phyloP scores from a whole-genome alignment of 2,113 vertebrate genomes.

The Oncorhynchus mykiss region DNA sequence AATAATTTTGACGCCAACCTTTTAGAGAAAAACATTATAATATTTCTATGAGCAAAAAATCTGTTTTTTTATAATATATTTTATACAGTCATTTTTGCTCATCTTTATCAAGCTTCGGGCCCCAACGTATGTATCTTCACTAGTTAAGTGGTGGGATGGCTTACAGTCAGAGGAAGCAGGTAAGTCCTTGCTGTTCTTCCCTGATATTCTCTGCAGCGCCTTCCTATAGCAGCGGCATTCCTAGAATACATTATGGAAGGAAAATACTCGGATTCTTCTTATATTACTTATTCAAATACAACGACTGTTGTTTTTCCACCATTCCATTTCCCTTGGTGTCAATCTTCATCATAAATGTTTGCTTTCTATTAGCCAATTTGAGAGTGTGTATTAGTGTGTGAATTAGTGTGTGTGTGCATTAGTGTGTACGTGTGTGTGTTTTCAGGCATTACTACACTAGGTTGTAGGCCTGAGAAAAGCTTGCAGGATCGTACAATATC shows the following conservation, averaged over 20 bases:
- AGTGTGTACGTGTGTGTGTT: constrained; percentile 9
- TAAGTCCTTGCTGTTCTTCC: constrained; percentile 52
- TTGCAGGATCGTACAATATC: neutral
- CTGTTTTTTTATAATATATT: no score
- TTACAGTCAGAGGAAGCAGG: constrained; percentile 18
- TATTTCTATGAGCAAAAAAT: no score
- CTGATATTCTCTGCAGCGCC: constrained; percentile 40
- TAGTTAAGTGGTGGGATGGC: neutral
- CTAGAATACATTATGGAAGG: constrained; percentile 41
- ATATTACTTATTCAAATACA: constrained; percentile 63
- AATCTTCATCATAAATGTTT: constrained; percentile 64
- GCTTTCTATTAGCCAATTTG: constrained; percentile 55
- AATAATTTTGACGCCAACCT: no score
- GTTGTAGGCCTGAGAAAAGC: neutral
- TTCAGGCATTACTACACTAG: neutral
- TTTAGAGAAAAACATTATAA: no score
- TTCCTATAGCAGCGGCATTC: constrained; percentile 53
- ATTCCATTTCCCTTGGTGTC: constrained; percentile 52
- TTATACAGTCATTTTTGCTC: no score
- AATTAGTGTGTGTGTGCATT: constrained; percentile 1
- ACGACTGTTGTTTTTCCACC: constrained; percentile 53
- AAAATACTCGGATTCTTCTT: constrained; percentile 57
- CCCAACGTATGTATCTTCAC: neutral
- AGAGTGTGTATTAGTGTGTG: constrained; percentile 14
- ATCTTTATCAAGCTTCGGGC: no score